These are phyloP conservation scores for Candidula unifasciata DNA, from an alignment of 2,888 invertebrate species.

Conservation along the genomic window DNA sequence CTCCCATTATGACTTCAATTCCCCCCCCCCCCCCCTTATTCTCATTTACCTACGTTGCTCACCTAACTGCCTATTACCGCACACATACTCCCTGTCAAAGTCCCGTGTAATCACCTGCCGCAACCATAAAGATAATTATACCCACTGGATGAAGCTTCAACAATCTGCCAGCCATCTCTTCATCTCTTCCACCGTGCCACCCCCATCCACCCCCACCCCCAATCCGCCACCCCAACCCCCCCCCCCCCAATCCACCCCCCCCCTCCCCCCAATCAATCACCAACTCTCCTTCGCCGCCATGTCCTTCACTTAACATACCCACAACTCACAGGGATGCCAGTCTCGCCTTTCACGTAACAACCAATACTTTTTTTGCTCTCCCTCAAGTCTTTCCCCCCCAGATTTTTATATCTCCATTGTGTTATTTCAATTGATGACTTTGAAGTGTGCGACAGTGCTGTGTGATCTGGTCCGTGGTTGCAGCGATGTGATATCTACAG, in stretches of 20 bases:
- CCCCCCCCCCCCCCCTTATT: not conserved
- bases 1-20: no score
- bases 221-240: not conserved
- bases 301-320: not conserved
- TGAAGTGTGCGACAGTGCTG: no score
- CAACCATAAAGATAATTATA: constrained; percentile 12
- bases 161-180: no score
- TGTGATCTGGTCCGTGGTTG: no score
- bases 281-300: not conserved
- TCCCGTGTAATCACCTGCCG: not conserved
- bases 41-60: not conserved
- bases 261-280: not conserved
- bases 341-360: not conserved
- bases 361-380: no score
- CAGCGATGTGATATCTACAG: no score
- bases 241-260: not conserved
- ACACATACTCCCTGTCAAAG: not conserved
- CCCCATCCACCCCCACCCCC: not conserved
- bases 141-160: not conserved
- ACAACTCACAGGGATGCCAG: not conserved
- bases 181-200: not conserved
- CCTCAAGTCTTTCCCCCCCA: no score
- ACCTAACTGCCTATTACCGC: not conserved
- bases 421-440: no score
- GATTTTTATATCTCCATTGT: no score